Percentiles rank a stretch among this genome's conserved stretches.
Evolutionary conservation across 2,888 invertebrate genomes (phyloP).

Genomic region (Ptychoptera contaminata): DNA sequence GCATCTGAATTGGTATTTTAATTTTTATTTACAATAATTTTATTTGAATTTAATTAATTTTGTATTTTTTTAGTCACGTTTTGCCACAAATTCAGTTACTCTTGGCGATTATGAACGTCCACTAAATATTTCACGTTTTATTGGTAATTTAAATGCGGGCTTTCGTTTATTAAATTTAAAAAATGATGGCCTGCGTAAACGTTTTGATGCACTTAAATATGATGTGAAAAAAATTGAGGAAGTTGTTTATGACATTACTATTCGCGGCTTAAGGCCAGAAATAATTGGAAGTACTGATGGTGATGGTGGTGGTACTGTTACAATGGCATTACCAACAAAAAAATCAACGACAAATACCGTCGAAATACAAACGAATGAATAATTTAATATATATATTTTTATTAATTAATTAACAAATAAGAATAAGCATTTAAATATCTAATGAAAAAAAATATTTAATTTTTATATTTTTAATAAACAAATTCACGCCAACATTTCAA

Average conservation of each 20-base stretch:
- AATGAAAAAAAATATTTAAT: too few relatives aligned
- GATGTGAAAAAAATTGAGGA: conserved; percentile 91
- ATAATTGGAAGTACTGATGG: too few relatives aligned
- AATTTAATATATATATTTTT: too few relatives aligned
- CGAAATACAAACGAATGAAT: too few relatives aligned
- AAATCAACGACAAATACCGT: too few relatives aligned
- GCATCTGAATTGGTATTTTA: conserved; percentile 64
- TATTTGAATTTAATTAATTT: background rate
- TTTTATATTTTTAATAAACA: too few relatives aligned
- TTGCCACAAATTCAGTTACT: conserved; percentile 73
- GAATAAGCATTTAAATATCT: too few relatives aligned
- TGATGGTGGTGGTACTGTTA: too few relatives aligned
- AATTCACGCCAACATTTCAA: too few relatives aligned
- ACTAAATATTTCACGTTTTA: conserved; percentile 68
- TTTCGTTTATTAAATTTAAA: conserved; percentile 81
- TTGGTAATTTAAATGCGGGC: conserved; percentile 75
- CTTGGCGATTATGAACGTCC: conserved; percentile 71
- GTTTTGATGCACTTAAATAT: conserved; percentile 77
- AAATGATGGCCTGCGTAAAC: conserved; percentile 73
- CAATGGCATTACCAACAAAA: too few relatives aligned
- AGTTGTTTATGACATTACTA: conserved; percentile 75
- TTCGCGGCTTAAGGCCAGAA: conserved; percentile 46
- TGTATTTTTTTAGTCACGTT: conserved; percentile 41
- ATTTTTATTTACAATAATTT: conserved; percentile 3
- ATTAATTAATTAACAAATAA: too few relatives aligned